Evolutionary conservation across 2,888 invertebrate genomes (phyloP).

Genomic region (Mesoligia furuncula): DNA sequence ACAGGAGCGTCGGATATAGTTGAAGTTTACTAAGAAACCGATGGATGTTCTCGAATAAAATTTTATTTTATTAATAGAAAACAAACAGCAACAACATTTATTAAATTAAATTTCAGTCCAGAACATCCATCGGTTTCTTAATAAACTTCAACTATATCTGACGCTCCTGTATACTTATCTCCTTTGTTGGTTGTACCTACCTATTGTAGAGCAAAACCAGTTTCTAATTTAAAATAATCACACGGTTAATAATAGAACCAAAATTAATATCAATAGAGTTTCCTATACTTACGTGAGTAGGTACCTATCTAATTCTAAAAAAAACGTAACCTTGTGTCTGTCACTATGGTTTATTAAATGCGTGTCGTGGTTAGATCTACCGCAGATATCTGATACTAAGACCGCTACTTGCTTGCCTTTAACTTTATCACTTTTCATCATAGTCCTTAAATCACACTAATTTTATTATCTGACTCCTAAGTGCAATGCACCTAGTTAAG

Average conservation of each 20-base stretch:
- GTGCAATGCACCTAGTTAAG: too few relatives aligned
- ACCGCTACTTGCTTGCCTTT: neutral
- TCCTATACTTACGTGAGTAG: neutral
- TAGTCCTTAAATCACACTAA: too few relatives aligned
- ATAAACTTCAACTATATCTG: too few relatives aligned
- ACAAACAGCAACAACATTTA: too few relatives aligned
- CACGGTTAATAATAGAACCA: slow-evolving; percentile 10
- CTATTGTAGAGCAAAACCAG: neutral
- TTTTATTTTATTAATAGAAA: too few relatives aligned
- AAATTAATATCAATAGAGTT: neutral
- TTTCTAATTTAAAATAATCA: neutral
- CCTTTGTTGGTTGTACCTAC: too few relatives aligned
- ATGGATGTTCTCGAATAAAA: too few relatives aligned
- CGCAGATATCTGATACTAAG: slow-evolving; percentile 5
- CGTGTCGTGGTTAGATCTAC: slow-evolving; percentile 21
- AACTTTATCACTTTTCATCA: neutral
- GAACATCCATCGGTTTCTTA: too few relatives aligned
- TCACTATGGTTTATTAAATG: slow-evolving; percentile 6
- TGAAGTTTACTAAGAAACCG: too few relatives aligned
- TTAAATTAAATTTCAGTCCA: too few relatives aligned
- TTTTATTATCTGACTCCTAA: neutral
- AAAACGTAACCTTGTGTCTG: neutral
- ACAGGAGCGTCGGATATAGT: too few relatives aligned
- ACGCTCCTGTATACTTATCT: too few relatives aligned
- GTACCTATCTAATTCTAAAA: neutral